Conservation (phyloP, 2,888 invertebrate species). For the Xestoiulus laeticollis region DNA sequence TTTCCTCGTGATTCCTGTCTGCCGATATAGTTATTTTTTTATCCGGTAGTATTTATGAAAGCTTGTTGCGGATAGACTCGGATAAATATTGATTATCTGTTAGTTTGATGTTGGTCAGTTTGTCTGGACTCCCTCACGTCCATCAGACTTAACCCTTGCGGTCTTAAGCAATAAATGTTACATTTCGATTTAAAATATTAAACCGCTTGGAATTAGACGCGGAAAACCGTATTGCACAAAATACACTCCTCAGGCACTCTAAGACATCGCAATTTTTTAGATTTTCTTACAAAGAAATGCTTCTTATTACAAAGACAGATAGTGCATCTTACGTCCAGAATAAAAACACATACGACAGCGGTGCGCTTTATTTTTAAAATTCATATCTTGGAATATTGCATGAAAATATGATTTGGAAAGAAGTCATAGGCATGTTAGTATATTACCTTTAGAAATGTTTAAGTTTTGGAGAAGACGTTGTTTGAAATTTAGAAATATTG, state of each 20-base stretch:
- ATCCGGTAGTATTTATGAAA: neutral
- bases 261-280: neutral
- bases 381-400: too few relatives aligned
- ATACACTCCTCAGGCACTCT: neutral
- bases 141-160: neutral
- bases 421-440: too few relatives aligned
- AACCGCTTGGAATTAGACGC: neutral
- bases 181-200: neutral
- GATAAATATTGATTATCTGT: slow-evolving; percentile 34
- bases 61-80: neutral
- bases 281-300: neutral
- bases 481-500: too few relatives aligned
- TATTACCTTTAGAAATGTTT: too few relatives aligned
- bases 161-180: neutral
- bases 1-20: neutral
- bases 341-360: too few relatives aligned
- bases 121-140: neutral
- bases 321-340: too few relatives aligned
- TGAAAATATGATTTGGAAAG: too few relatives aligned
- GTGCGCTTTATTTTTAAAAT: too few relatives aligned
- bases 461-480: too few relatives aligned
- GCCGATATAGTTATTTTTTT: neutral
- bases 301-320: neutral
- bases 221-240: neutral
- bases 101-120: neutral